Percentiles rank a stretch among this genome's conserved stretches.
Evolutionary conservation across 2,797 vertebrate genomes (phyloP).

Genomic region (Threskiornis aethiopicus): DNA sequence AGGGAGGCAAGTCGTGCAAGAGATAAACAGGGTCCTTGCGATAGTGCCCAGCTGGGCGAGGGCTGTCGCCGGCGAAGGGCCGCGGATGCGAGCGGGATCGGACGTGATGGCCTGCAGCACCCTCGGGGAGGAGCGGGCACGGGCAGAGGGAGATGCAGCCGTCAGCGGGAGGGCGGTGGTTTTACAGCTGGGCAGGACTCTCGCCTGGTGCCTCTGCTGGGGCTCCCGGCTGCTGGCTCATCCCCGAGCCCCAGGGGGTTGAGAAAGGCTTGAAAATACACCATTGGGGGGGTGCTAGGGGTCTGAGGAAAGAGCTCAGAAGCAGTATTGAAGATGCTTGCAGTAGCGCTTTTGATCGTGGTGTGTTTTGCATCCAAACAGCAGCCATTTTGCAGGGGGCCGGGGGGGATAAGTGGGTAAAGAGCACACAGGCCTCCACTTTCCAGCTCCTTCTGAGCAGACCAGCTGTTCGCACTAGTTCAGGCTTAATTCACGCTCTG

Average conservation of each 20-base stretch:
- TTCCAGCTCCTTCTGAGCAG: not conserved
- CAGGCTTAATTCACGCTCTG: not conserved
- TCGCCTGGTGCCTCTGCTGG: not conserved
- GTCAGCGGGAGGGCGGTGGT: rapidly evolving
- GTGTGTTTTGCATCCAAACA: not conserved
- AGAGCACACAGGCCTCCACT: not conserved
- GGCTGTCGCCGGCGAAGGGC: not conserved
- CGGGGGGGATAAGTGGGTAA: rapidly evolving
- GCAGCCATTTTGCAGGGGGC: not conserved
- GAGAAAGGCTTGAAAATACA: not conserved
- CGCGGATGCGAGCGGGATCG: rapidly evolving
- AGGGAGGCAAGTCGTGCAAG: not conserved
- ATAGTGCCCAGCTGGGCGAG: not conserved
- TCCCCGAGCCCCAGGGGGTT: not conserved
- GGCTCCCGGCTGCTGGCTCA: not conserved
- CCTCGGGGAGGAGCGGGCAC: rapidly evolving
- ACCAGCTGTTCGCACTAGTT: not conserved
- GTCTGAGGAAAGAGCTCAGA: not conserved
- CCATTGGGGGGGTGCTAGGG: rapidly evolving
- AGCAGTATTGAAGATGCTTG: not conserved
- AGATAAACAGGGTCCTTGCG: not conserved
- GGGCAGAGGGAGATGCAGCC: not conserved
- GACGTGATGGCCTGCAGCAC: rapidly evolving
- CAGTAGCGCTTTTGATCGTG: rapidly evolving
- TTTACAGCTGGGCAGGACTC: not conserved